phyloP scores from a whole-genome alignment of 2,888 invertebrate genomes.

The Atethmia centrago region DNA sequence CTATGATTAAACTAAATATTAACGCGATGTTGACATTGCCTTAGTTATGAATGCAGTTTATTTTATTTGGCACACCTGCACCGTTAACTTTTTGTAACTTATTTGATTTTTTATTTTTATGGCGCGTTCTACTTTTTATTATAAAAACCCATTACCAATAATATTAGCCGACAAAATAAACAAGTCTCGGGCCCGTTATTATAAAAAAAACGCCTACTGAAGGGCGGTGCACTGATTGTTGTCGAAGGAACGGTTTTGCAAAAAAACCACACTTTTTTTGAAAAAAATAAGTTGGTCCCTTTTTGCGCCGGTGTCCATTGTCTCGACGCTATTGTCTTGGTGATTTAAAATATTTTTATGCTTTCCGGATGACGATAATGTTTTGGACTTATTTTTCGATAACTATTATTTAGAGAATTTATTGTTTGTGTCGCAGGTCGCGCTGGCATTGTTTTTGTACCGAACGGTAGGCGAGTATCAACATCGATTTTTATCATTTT shows the following conservation, averaged over 20 bases:
- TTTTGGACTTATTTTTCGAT: constrained; percentile 88
- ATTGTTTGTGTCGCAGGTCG: constrained; percentile 76
- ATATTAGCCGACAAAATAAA: constrained; percentile 84
- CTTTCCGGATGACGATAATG: constrained; percentile 89
- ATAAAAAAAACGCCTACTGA: constrained; percentile 74
- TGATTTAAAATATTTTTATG: constrained; percentile 90
- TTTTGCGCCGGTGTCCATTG: constrained; percentile 87
- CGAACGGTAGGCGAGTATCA: constrained; percentile 61
- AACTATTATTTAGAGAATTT: constrained; percentile 90
- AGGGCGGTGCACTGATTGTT: constrained; percentile 86
- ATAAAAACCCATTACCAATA: constrained; percentile 81
- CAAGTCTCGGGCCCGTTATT: constrained; percentile 86
- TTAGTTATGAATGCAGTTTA: background rate
- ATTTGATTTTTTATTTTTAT: constrained; percentile 58
- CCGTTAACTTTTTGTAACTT: constrained; percentile 27
- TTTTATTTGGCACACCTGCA: background rate
- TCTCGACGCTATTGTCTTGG: constrained; percentile 88
- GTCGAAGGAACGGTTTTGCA: constrained; percentile 83
- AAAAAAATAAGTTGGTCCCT: constrained; percentile 82
- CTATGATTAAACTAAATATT: background rate
- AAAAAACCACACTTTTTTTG: constrained; percentile 84
- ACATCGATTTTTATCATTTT: constrained; percentile 75
- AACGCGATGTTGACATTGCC: background rate
- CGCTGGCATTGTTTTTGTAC: constrained; percentile 73
- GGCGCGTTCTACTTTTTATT: constrained; percentile 66